phyloP scores from a whole-genome alignment of 2,888 invertebrate species.

The Autographa pulchrina region DNA sequence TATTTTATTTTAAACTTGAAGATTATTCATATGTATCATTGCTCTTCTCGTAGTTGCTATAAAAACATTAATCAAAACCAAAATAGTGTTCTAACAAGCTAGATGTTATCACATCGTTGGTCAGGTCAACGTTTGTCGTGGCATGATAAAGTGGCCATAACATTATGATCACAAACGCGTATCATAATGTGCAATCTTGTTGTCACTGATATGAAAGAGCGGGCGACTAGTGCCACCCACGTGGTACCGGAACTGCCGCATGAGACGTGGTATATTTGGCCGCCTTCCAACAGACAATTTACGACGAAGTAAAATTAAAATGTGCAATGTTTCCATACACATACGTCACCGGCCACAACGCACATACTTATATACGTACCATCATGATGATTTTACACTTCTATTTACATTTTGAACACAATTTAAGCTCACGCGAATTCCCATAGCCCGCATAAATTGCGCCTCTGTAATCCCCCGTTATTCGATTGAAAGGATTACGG shows the following conservation, averaged over 20 bases:
- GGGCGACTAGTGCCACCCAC: conserved; percentile 70
- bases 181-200: conserved; percentile 67
- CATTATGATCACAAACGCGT: conserved; percentile 52
- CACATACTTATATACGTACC: conserved; percentile 24
- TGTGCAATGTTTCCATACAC: conserved; percentile 68
- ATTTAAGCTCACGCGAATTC: conserved; percentile 55
- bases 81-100: conserved; percentile 9
- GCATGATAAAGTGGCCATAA: conserved; percentile 35
- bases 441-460: conserved; percentile 73
- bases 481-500: conserved; percentile 83
- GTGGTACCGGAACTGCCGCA: conserved; percentile 69
- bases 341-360: conserved; percentile 71
- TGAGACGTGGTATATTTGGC: conserved; percentile 73
- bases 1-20: no score
- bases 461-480: conserved; percentile 75
- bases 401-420: conserved; percentile 48
- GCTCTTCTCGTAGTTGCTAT: background rate
- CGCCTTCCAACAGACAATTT: conserved; percentile 80
- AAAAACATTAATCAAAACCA: conserved; percentile 15
- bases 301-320: conserved; percentile 82
- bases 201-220: conserved; percentile 68
- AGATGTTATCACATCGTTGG: conserved; percentile 34
- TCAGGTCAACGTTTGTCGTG: conserved; percentile 42
- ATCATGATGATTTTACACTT: conserved; percentile 63
- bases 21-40: background rate